Evolutionary conservation across 2,797 vertebrate species (phyloP).

Genomic region (Loriculus beryllinus): DNA sequence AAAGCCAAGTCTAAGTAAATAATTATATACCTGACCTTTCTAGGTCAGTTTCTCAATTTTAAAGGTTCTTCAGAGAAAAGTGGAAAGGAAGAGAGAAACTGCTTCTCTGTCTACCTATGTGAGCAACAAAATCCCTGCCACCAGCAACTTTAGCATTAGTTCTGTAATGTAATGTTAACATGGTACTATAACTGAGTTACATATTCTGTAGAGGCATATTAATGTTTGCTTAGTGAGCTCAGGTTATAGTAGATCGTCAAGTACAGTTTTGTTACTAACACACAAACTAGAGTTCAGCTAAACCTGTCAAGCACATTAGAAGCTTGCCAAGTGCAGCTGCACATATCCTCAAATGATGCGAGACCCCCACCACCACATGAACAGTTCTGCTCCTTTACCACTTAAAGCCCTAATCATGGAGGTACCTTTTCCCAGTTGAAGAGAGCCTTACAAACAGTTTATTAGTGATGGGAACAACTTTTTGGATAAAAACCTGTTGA

Average conservation of each 20-base stretch:
- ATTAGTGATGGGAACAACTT: slow-evolving; percentile 96
- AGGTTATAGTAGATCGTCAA: background rate
- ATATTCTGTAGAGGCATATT: background rate
- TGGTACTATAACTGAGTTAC: background rate
- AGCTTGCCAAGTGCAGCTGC: background rate
- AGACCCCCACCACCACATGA: background rate
- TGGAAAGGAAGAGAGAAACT: background rate
- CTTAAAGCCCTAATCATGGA: background rate
- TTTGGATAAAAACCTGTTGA: slow-evolving; percentile 98
- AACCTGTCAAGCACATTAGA: background rate
- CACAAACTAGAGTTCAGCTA: background rate
- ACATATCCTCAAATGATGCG: background rate
- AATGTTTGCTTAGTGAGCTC: background rate
- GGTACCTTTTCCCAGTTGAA: slow-evolving; percentile 95
- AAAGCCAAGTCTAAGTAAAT: background rate
- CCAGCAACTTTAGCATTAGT: background rate
- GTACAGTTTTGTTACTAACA: background rate
- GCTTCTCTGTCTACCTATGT: background rate
- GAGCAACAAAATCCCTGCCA: background rate
- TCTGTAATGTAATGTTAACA: background rate
- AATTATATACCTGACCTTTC: background rate
- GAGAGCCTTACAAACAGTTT: slow-evolving; percentile 96
- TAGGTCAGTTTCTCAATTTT: background rate
- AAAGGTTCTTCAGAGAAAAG: background rate
- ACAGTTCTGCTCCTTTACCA: background rate